Evolutionary conservation across 2,797 vertebrate genomes (phyloP).

Genomic region (Tamandua tetradactyla): DNA sequence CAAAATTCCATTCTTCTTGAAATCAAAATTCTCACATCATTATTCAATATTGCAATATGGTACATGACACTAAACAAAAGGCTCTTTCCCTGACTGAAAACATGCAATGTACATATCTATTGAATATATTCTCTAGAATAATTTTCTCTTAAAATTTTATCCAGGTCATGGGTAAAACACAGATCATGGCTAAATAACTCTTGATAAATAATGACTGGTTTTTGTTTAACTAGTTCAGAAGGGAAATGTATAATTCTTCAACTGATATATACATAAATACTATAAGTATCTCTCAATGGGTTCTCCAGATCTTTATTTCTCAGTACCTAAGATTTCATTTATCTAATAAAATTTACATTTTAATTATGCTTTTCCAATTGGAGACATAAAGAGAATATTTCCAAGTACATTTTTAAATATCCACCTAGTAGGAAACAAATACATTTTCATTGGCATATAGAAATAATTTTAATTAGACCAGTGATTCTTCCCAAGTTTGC

Average conservation of each 20-base stretch:
- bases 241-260: conserved; percentile 57
- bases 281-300: too few relatives aligned
- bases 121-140: conserved; percentile 15
- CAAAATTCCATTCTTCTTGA: conserved; percentile 6
- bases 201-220: conserved; percentile 43
- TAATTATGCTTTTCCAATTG: conserved; percentile 63
- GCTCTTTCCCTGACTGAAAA: neutral
- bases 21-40: conserved; percentile 36
- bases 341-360: conserved; percentile 69
- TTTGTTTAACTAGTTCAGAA: conserved; percentile 56
- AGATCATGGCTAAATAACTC: conserved; percentile 49
- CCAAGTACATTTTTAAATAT: conserved; percentile 30
- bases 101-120: neutral
- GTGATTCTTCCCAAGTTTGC: conserved; percentile 41
- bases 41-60: neutral
- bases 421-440: conserved; percentile 58
- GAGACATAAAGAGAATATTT: conserved; percentile 58
- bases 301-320: conserved; percentile 49
- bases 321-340: conserved; percentile 58
- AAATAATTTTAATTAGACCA: conserved; percentile 69
- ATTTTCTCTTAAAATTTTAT: conserved; percentile 48
- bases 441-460: conserved; percentile 62
- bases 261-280: conserved; percentile 44
- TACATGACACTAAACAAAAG: conserved; percentile 5
- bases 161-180: conserved; percentile 25